These are phyloP conservation scores for Augiades crinisus DNA, from an alignment of 2,888 invertebrate genomes.

Conservation along the genomic window DNA sequence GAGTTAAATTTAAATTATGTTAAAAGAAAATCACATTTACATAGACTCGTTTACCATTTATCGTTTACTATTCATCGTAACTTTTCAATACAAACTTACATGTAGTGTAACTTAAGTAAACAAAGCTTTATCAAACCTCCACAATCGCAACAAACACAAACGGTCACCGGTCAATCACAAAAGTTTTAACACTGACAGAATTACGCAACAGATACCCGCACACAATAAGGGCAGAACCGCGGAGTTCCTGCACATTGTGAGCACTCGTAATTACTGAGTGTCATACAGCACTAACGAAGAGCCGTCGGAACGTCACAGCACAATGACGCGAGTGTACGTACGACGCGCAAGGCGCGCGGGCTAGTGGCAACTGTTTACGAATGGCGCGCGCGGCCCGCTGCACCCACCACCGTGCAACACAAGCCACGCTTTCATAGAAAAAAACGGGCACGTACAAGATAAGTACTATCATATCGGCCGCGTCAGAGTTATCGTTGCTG, in stretches of 20 bases:
- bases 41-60: slow-evolving; percentile 1
- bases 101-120: background rate
- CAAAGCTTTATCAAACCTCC: slow-evolving; percentile 11
- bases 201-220: slow-evolving; percentile 31
- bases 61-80: too few relatives aligned
- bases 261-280: slow-evolving; percentile 28
- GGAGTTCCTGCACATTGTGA: slow-evolving; percentile 69
- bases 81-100: too few relatives aligned
- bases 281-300: slow-evolving; percentile 2
- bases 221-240: slow-evolving; percentile 46
- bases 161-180: slow-evolving; percentile 40
- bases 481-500: slow-evolving; percentile 41
- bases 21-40: too few relatives aligned
- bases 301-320: slow-evolving; percentile 26
- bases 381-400: slow-evolving; percentile 48
- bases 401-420: slow-evolving; percentile 43
- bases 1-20: too few relatives aligned
- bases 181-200: slow-evolving; percentile 30
- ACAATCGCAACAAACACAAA: slow-evolving; percentile 30
- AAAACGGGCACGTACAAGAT: slow-evolving; percentile 55
- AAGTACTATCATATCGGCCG: slow-evolving; percentile 56
- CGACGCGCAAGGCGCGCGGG: slow-evolving; percentile 55
- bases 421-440: slow-evolving; percentile 47
- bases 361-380: slow-evolving; percentile 54
- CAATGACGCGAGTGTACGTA: slow-evolving; percentile 30